phyloP scores from a whole-genome alignment of 2,888 invertebrate species.

The Luperina testacea region DNA sequence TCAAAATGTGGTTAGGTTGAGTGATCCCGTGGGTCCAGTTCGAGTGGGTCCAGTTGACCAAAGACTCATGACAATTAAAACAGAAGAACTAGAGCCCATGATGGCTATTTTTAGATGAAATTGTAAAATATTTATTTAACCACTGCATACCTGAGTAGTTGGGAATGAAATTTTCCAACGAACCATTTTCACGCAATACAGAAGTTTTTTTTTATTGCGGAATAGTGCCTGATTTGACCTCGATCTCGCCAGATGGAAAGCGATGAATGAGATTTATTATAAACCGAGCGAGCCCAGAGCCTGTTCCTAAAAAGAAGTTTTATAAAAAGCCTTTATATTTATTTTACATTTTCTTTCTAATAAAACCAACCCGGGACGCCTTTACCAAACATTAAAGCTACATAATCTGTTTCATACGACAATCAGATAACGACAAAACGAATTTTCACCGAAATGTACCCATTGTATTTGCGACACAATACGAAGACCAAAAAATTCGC shows the following conservation, averaged over 20 bases:
- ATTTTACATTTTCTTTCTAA: neutral
- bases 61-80: neutral
- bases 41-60: too few species aligned
- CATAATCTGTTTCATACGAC: conserved; percentile 18
- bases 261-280: neutral
- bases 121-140: conserved; percentile 2
- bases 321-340: neutral
- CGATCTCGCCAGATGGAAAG: neutral
- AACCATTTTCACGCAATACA: neutral
- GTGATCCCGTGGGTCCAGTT: too few species aligned
- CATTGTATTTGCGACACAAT: conserved; percentile 35
- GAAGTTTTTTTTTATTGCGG: neutral
- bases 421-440: conserved; percentile 27
- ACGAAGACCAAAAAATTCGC: conserved; percentile 4
- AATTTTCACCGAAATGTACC: conserved; percentile 25
- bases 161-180: neutral
- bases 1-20: too few species aligned
- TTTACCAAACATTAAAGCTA: conserved; percentile 11
- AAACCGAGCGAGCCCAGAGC: neutral
- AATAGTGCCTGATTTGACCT: neutral
- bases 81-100: neutral
- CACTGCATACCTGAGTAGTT: neutral
- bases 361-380: neutral
- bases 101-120: neutral
- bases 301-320: neutral